A percentile compares a stretch with the other conserved stretches of the same genome.
Conservation (phyloP, 2,888 invertebrate genomes). For the Machimus atricapillus region DNA sequence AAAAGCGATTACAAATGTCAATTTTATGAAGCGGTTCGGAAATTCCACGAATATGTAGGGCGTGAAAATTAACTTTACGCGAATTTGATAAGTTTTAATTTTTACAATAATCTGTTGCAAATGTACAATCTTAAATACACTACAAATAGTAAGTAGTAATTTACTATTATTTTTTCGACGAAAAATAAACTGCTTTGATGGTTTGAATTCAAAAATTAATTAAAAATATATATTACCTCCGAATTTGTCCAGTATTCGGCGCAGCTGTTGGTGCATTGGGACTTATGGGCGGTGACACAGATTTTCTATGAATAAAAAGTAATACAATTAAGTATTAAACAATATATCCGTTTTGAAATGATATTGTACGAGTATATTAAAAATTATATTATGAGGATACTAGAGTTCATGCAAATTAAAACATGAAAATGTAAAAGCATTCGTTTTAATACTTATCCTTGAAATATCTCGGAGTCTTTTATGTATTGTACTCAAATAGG, state of each 20-base stretch:
- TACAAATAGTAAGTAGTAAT: too few species aligned
- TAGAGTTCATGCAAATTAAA: slow-evolving; percentile 42
- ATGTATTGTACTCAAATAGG: background rate
- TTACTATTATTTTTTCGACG: too few species aligned
- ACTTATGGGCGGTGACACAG: slow-evolving; percentile 57
- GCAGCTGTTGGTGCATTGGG: slow-evolving; percentile 52
- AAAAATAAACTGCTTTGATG: background rate
- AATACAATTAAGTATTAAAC: background rate
- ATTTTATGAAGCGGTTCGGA: too few species aligned
- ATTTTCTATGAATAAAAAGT: slow-evolving; percentile 52
- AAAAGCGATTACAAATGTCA: too few species aligned
- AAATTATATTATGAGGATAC: slow-evolving; percentile 9
- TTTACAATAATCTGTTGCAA: too few species aligned
- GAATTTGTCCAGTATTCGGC: slow-evolving; percentile 50
- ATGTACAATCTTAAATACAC: too few species aligned
- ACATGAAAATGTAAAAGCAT: slow-evolving; percentile 42
- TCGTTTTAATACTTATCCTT: background rate
- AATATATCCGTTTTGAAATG: background rate
- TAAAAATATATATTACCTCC: slow-evolving; percentile 46
- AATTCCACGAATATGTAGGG: too few species aligned
- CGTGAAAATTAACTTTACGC: too few species aligned
- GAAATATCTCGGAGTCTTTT: background rate
- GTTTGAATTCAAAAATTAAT: background rate
- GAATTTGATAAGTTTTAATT: too few species aligned
- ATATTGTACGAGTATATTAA: background rate